These are phyloP conservation scores for Sciurus carolinensis DNA, from an alignment of 2,797 vertebrate genomes.

Conservation along the genomic window DNA sequence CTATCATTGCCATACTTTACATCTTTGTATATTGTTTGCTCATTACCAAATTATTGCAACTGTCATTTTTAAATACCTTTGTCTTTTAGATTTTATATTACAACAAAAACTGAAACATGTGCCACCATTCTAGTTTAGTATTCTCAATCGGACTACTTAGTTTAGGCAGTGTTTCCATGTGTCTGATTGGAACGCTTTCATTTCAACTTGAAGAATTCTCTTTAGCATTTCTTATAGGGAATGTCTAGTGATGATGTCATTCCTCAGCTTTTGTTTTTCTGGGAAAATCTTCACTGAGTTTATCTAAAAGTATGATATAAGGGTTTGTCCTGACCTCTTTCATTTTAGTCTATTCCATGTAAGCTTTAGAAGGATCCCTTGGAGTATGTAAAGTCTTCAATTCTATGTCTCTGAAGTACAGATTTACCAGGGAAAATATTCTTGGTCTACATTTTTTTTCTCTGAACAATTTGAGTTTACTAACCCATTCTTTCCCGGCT, in stretches of 20 bases:
- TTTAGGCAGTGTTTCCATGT: neutral
- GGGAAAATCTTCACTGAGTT: neutral
- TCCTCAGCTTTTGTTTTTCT: neutral
- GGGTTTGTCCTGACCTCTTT: too few species aligned
- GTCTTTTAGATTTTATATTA: neutral
- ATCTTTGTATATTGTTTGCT: neutral
- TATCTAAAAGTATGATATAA: too few species aligned
- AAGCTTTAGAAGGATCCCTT: too few species aligned
- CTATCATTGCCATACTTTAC: neutral
- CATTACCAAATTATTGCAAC: neutral
- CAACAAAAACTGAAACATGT: neutral
- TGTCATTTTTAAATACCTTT: neutral
- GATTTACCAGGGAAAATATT: neutral
- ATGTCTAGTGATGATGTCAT: neutral
- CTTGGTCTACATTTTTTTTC: neutral
- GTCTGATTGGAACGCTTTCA: neutral
- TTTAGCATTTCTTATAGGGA: neutral
- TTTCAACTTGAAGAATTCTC: neutral
- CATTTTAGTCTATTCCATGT: too few species aligned
- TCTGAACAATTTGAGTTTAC: neutral
- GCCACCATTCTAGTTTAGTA: neutral
- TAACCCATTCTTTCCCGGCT: too few species aligned
- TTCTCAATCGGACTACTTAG: neutral
- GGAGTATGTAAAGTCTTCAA: too few species aligned
- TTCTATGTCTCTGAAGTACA: neutral